Percentiles rank a stretch among this genome's conserved stretches.
phyloP scores from a whole-genome alignment of 2,888 invertebrate species.

The Blomia tropicalis region DNA sequence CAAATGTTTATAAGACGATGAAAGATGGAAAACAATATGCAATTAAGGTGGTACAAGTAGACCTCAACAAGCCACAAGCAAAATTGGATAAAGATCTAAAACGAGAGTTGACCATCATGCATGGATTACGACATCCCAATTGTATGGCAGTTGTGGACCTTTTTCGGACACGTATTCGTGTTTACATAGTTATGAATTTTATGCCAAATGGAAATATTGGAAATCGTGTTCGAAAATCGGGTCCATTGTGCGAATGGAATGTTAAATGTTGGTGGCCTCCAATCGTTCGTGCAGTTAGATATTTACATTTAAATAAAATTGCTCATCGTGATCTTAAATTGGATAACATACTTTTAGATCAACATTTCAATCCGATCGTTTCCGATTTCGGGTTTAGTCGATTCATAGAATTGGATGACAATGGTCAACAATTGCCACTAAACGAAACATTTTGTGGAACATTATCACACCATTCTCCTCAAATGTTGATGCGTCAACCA shows the following conservation, averaged over 20 bases:
- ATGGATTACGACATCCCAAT: background rate
- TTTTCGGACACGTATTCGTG: background rate
- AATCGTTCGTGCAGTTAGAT: background rate
- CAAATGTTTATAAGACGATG: slow-evolving; percentile 2
- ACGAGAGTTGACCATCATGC: background rate
- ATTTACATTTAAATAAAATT: slow-evolving; percentile 27
- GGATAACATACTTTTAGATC: background rate
- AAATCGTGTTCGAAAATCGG: slow-evolving; percentile 35
- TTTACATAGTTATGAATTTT: background rate
- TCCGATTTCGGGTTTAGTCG: background rate
- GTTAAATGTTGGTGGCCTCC: background rate
- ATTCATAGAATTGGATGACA: background rate
- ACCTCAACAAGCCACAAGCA: background rate
- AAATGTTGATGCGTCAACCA: background rate
- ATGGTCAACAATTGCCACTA: background rate
- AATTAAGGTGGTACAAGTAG: background rate
- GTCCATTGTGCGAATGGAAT: background rate
- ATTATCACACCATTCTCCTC: background rate
- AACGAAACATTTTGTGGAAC: background rate
- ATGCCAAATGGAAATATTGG: slow-evolving; percentile 35
- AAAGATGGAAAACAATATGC: background rate
- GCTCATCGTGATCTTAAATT: slow-evolving; percentile 46
- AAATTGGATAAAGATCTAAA: background rate
- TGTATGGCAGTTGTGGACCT: background rate
- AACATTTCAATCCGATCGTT: background rate